Evolutionary conservation across 2,888 invertebrate species (phyloP).

Genomic region (Ophion ellenae): DNA sequence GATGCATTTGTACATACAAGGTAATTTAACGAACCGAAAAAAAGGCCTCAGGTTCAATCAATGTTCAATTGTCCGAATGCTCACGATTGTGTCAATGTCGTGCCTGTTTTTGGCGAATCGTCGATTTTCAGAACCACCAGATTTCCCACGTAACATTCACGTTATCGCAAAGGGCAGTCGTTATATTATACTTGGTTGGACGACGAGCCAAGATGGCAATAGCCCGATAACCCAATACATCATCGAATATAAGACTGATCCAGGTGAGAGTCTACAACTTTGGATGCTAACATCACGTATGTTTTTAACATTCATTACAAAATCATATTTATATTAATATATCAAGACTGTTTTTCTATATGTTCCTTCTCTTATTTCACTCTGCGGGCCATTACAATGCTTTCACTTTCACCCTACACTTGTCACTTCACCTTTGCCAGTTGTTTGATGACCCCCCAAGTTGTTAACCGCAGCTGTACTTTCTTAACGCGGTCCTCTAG

Average conservation of each 20-base stretch:
- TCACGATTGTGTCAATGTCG: background rate
- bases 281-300: slow-evolving; percentile 61
- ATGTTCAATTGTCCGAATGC: background rate
- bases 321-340: background rate
- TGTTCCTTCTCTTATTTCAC: background rate
- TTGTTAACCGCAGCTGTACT: too few species aligned
- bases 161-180: slow-evolving; percentile 94
- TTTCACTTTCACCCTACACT: too few species aligned
- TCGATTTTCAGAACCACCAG: slow-evolving; percentile 89
- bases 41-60: too few species aligned
- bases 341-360: background rate
- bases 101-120: background rate
- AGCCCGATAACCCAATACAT: slow-evolving; percentile 95
- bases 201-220: slow-evolving; percentile 94
- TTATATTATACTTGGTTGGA: slow-evolving; percentile 94
- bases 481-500: too few species aligned
- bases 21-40: slow-evolving; percentile 81
- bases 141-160: slow-evolving; percentile 93
- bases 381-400: too few species aligned
- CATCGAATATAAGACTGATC: slow-evolving; percentile 94
- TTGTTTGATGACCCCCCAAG: too few species aligned
- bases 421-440: too few species aligned
- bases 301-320: slow-evolving; percentile 48
- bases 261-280: slow-evolving; percentile 85
- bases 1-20: slow-evolving; percentile 95